Conservation (phyloP, 2,113 vertebrate genomes). For the Psilopogon haemacephalus region DNA sequence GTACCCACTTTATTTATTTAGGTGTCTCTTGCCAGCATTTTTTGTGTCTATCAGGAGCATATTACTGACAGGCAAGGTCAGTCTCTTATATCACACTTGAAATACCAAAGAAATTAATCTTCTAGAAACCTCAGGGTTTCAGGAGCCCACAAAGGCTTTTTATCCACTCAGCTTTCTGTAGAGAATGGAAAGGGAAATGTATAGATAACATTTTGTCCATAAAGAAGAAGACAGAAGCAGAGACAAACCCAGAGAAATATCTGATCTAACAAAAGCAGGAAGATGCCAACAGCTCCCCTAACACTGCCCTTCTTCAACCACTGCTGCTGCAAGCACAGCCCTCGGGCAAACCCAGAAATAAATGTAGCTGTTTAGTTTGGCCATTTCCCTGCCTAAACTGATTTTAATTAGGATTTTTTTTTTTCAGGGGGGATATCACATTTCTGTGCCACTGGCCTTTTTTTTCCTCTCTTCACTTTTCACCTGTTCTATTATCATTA, state of each 20-base stretch:
- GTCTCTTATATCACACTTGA: not conserved
- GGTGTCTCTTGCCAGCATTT: not conserved
- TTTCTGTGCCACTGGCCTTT: not conserved
- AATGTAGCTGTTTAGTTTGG: not conserved
- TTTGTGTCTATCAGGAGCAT: not conserved
- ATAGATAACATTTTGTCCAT: not conserved
- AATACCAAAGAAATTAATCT: constrained; percentile 7
- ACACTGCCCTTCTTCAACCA: not conserved
- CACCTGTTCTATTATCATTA: not conserved
- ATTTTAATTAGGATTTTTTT: not conserved
- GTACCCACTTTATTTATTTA: not conserved
- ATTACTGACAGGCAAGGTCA: not conserved
- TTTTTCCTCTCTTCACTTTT: not conserved
- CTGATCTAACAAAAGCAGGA: not conserved
- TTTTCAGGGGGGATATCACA: not conserved
- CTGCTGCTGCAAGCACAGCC: not conserved
- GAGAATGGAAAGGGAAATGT: not conserved
- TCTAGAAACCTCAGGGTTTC: not conserved
- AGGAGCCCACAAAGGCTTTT: not conserved
- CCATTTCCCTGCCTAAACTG: not conserved
- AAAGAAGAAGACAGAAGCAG: not conserved
- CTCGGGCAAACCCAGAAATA: not conserved
- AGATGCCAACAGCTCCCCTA: not conserved
- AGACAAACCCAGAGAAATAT: not conserved
- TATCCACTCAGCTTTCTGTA: not conserved